A percentile compares a stretch with the other conserved stretches of the same genome.
Evolutionary conservation across 2,888 invertebrate genomes (phyloP).

Genomic region (Chydorus sphaericus): DNA sequence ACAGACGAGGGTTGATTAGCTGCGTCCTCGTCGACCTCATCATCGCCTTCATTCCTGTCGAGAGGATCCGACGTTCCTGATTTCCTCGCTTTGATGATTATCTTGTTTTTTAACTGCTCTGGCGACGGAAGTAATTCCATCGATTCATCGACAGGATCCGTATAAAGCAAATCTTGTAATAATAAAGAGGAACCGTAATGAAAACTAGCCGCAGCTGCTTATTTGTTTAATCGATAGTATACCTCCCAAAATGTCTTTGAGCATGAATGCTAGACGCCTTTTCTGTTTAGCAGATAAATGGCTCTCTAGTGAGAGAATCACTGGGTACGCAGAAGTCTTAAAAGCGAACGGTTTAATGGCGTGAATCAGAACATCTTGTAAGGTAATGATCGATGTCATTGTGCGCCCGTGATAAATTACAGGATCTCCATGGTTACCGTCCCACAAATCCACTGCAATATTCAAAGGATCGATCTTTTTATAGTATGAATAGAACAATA

Average conservation of each 20-base stretch:
- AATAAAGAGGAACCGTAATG: not conserved
- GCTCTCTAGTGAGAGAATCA: constrained; percentile 38
- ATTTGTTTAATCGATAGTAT: no score
- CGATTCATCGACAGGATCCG: constrained; percentile 28
- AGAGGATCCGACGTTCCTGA: not conserved
- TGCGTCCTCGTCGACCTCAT: no score
- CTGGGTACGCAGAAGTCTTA: constrained; percentile 29
- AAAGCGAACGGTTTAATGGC: constrained; percentile 35
- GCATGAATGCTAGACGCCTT: constrained; percentile 29
- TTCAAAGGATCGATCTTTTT: not conserved
- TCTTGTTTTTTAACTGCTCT: constrained; percentile 32
- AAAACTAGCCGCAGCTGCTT: no score
- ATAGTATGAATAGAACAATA: no score
- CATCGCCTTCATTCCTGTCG: not conserved
- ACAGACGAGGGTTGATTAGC: no score
- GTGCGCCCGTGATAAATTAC: constrained; percentile 42
- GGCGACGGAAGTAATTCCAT: constrained; percentile 33
- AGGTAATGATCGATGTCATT: constrained; percentile 32
- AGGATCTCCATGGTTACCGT: constrained; percentile 37
- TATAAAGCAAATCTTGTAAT: constrained; percentile 25
- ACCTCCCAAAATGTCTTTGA: constrained; percentile 32
- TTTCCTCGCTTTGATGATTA: constrained; percentile 33
- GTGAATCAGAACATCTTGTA: constrained; percentile 31
- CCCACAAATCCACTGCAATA: constrained; percentile 42
- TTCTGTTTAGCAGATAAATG: constrained; percentile 34